A percentile compares a stretch with the other conserved stretches of the same genome.
phyloP scores from a whole-genome alignment of 92 coral and sea anemone species.

The Meandrina meandrites region DNA sequence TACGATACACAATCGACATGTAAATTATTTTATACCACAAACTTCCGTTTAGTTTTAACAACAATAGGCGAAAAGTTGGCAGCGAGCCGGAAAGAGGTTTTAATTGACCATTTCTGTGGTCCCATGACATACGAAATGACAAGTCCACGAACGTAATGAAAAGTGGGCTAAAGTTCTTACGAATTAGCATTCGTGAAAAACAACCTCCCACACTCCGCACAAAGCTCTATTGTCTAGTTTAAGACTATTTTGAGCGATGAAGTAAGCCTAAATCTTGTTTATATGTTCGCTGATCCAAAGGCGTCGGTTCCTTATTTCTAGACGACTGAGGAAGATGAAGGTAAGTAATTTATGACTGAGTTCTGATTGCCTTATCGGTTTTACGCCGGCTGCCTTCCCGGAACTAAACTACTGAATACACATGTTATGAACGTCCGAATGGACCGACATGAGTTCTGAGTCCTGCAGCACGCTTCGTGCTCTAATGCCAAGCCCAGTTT shows the following conservation, averaged over 20 bases:
- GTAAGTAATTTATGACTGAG: conserved; percentile 17
- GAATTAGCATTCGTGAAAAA: conserved; percentile 43
- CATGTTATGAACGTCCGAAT: neutral
- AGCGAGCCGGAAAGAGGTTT: conserved; percentile 18
- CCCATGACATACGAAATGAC: conserved; percentile 23
- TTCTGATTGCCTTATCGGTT: conserved; percentile 1
- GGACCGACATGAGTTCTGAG: neutral
- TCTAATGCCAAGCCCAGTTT: neutral
- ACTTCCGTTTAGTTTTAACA: conserved; percentile 20
- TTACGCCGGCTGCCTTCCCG: conserved; percentile 8
- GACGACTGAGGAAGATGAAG: neutral
- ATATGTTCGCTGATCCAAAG: conserved; percentile 6
- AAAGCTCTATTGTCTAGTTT: conserved; percentile 27
- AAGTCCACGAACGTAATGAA: conserved; percentile 22
- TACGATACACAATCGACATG: conserved; percentile 23
- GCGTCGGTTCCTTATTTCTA: neutral
- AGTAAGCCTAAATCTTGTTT: conserved; percentile 1
- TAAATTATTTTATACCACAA: conserved; percentile 17
- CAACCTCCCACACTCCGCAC: conserved; percentile 23
- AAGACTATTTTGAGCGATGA: conserved; percentile 42
- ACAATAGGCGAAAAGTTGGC: conserved; percentile 45
- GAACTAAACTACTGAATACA: neutral
- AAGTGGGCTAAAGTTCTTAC: conserved; percentile 1
- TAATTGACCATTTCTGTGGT: conserved; percentile 14
- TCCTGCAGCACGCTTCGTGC: neutral